Evolutionary conservation across 2,797 vertebrate genomes (phyloP).

Genomic region (Todus mexicanus): DNA sequence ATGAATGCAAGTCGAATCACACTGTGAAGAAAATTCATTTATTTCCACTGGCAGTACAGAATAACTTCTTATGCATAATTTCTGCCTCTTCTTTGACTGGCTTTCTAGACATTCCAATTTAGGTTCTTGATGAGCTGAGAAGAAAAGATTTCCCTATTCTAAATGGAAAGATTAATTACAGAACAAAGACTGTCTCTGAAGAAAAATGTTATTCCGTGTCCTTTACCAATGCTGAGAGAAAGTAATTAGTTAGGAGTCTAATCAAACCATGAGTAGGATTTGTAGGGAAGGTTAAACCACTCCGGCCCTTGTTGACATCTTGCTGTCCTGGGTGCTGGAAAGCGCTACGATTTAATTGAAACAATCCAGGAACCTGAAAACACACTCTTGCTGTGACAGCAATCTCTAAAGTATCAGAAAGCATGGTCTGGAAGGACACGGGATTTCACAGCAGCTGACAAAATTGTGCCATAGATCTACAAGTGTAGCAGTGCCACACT

Average conservation of each 20-base stretch:
- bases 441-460: background rate
- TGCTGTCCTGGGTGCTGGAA: background rate
- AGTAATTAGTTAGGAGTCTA: background rate
- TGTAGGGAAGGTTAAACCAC: background rate
- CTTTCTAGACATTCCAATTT: constrained; percentile 45
- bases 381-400: background rate
- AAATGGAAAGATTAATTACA: constrained; percentile 48
- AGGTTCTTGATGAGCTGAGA: constrained; percentile 19
- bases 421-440: background rate
- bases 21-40: constrained; percentile 17
- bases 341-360: background rate
- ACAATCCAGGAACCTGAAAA: background rate
- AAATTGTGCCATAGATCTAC: background rate
- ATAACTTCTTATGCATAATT: constrained; percentile 31
- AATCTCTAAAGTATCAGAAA: background rate
- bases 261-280: background rate
- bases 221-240: background rate
- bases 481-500: background rate
- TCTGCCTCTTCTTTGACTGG: constrained; percentile 11
- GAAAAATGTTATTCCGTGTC: constrained; percentile 27
- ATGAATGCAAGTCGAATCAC: constrained; percentile 2
- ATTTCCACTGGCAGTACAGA: constrained; percentile 20
- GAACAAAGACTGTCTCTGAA: constrained; percentile 7
- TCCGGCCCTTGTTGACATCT: background rate
- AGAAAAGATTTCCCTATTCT: constrained; percentile 34